Percentiles rank a stretch among this genome's conserved stretches.
These are phyloP conservation scores for Bradypodion pumilum DNA, from an alignment of 2,797 vertebrate genomes.

Conservation along the genomic window DNA sequence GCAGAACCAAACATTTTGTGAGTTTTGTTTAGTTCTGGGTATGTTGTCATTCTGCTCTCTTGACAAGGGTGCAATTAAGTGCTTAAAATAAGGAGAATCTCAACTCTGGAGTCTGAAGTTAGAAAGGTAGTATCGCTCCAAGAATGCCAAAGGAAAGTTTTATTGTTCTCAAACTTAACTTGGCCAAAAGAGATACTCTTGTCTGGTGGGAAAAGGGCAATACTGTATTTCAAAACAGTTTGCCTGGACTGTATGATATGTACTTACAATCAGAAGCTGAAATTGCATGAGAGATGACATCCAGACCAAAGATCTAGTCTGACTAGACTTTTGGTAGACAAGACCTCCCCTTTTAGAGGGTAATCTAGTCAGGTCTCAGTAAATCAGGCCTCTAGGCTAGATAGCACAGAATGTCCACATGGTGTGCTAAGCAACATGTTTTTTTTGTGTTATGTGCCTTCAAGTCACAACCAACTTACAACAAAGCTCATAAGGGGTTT, in stretches of 20 bases:
- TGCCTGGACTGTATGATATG: neutral
- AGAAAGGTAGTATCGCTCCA: neutral
- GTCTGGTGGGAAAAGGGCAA: neutral
- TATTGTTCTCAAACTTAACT: neutral
- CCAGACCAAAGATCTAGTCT: too few relatives aligned
- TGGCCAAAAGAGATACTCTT: neutral
- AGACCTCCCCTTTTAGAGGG: too few relatives aligned
- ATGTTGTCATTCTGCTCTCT: neutral
- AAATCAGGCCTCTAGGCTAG: too few relatives aligned
- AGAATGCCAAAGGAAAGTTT: neutral
- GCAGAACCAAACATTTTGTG: neutral
- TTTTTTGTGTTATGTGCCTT: too few relatives aligned
- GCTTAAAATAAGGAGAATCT: neutral
- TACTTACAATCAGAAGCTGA: too few relatives aligned
- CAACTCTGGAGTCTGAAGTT: neutral
- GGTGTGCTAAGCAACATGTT: too few relatives aligned
- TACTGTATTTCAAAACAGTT: neutral
- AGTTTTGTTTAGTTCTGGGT: neutral
- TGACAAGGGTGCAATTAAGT: neutral
- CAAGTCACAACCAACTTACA: too few relatives aligned
- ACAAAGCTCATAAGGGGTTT: too few relatives aligned
- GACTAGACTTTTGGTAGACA: too few relatives aligned
- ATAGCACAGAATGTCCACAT: too few relatives aligned
- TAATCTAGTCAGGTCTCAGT: too few relatives aligned
- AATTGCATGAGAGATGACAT: too few relatives aligned